Evolutionary conservation across 2,113 vertebrate genomes (phyloP).

Genomic region (Myotis davidii): DNA sequence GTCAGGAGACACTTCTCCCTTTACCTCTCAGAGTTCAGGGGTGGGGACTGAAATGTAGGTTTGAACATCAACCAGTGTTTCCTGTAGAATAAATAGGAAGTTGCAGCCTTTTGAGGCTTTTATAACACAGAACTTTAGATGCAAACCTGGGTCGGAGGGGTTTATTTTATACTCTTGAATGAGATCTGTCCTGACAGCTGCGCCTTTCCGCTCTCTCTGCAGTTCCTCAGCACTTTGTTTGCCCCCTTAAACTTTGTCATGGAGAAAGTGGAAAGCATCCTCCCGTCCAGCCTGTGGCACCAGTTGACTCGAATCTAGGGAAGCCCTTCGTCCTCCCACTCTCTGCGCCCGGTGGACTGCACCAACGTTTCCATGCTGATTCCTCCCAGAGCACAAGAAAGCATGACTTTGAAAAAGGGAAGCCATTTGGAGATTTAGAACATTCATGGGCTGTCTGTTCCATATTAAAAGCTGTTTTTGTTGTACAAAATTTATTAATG

Average conservation of each 20-base stretch:
- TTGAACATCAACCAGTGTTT: neutral
- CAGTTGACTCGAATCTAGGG: conserved; percentile 97
- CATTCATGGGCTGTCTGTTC: conserved; percentile 90
- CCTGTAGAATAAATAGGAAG: neutral
- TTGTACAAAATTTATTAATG: conserved; percentile 93
- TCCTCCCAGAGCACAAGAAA: conserved; percentile 84
- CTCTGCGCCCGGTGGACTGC: conserved; percentile 68
- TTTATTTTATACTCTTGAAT: neutral
- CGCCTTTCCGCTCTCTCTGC: conserved; percentile 78
- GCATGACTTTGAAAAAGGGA: conserved; percentile 88
- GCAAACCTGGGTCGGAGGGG: neutral
- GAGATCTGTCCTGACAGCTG: conserved; percentile 48
- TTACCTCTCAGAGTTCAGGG: neutral
- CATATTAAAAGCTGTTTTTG: conserved; percentile 92
- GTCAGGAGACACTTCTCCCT: neutral
- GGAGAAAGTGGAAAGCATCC: conserved; percentile 99
- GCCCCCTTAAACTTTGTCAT: conserved; percentile 99
- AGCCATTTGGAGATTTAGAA: conserved; percentile 84
- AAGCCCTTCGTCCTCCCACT: conserved; percentile 2
- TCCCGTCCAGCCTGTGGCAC: conserved; percentile 98
- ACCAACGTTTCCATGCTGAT: conserved; percentile 88
- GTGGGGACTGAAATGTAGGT: neutral
- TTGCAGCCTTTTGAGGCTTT: neutral
- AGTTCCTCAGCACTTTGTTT: conserved; percentile 99
- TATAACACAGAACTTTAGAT: neutral